Conservation (phyloP, 2,113 vertebrate genomes). For the Halcyon senegalensis region DNA sequence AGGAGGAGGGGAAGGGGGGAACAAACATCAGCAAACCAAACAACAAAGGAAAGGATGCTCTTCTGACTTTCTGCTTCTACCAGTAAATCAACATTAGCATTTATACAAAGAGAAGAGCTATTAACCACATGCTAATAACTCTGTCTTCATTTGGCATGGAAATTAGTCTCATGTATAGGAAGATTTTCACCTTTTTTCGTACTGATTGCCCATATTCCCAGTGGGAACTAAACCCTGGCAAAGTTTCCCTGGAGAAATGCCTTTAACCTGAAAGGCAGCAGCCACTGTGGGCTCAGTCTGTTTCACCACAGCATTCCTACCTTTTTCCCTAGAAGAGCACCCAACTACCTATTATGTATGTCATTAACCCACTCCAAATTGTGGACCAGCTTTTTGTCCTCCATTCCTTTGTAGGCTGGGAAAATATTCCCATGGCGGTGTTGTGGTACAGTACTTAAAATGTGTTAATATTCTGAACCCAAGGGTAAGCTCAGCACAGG, state of each 20-base stretch:
- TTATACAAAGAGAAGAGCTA: not conserved
- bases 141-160: not conserved
- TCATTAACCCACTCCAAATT: not conserved
- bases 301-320: not conserved
- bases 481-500: not conserved
- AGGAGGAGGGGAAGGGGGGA: too few relatives aligned
- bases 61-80: not conserved
- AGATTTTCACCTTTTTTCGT: not conserved
- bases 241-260: not conserved
- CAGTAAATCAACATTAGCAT: not conserved
- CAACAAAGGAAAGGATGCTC: not conserved
- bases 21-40: too few relatives aligned
- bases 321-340: accelerated
- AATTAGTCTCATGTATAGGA: not conserved
- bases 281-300: not conserved
- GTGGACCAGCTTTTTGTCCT: not conserved
- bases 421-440: not conserved
- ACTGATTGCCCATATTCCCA: not conserved
- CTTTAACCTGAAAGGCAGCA: not conserved
- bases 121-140: not conserved
- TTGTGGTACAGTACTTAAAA: accelerated
- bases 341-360: accelerated
- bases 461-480: not conserved
- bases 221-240: not conserved
- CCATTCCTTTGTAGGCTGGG: not conserved